phyloP scores from a whole-genome alignment of 2,797 vertebrate species.

The Ispidina lecontei region DNA sequence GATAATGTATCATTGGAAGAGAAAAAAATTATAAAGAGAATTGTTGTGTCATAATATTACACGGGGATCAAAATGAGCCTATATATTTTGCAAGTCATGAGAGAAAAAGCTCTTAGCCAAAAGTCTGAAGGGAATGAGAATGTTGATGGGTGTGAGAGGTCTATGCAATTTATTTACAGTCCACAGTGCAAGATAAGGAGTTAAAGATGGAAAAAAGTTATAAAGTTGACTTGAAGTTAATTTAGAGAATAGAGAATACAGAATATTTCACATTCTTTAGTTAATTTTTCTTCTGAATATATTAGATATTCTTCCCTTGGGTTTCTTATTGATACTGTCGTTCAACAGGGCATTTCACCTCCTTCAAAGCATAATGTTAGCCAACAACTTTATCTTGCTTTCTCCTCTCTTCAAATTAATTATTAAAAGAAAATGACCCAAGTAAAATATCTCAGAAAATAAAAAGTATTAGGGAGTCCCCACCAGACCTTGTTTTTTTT shows the following conservation, averaged over 20 bases:
- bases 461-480: not conserved
- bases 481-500: not conserved
- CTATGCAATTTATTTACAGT: not conserved
- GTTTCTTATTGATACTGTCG: not conserved
- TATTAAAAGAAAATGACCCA: not conserved
- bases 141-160: not conserved
- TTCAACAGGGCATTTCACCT: constrained; percentile 8
- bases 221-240: not conserved
- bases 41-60: not conserved
- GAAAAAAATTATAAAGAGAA: not conserved
- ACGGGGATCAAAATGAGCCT: not conserved
- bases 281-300: not conserved
- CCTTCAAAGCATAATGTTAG: not conserved
- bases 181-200: not conserved
- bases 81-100: not conserved
- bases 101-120: not conserved
- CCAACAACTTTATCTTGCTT: not conserved
- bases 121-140: not conserved
- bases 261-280: not conserved
- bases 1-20: not conserved
- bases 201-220: not conserved
- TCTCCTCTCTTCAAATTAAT: not conserved
- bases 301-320: not conserved
- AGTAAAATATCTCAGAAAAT: not conserved
- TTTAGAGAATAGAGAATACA: not conserved